phyloP scores from a whole-genome alignment of 2,113 vertebrate genomes.

The Puma concolor region DNA sequence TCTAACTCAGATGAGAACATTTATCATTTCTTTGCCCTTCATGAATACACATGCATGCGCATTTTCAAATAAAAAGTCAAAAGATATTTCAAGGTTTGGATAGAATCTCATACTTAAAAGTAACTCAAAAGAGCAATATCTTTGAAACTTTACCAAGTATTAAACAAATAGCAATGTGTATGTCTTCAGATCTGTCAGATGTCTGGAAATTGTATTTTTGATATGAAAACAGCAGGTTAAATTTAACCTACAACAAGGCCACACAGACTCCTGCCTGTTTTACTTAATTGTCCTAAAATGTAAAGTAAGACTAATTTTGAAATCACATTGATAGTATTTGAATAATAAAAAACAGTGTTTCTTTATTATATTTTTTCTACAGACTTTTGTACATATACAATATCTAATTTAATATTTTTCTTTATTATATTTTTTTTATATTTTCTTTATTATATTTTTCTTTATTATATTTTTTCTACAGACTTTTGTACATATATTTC shows the following conservation, averaged over 20 bases:
- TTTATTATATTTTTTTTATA: too few species aligned
- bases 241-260: background rate
- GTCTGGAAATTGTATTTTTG: background rate
- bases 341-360: background rate
- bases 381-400: background rate
- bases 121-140: background rate
- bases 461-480: too few species aligned
- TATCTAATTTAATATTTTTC: background rate
- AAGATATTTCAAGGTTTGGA: background rate
- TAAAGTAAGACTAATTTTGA: background rate
- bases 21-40: background rate
- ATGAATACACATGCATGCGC: background rate
- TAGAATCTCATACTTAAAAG: background rate
- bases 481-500: too few species aligned
- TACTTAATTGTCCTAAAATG: background rate
- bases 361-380: background rate
- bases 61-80: constrained; percentile 50
- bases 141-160: constrained; percentile 16
- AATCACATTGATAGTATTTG: background rate
- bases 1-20: constrained; percentile 12
- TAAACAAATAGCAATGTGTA: background rate
- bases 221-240: background rate
- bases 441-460: too few species aligned
- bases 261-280: background rate
- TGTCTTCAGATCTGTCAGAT: background rate